phyloP scores from a whole-genome alignment of 1,140 invertebrate genomes.

The Hyphantria cunea region DNA sequence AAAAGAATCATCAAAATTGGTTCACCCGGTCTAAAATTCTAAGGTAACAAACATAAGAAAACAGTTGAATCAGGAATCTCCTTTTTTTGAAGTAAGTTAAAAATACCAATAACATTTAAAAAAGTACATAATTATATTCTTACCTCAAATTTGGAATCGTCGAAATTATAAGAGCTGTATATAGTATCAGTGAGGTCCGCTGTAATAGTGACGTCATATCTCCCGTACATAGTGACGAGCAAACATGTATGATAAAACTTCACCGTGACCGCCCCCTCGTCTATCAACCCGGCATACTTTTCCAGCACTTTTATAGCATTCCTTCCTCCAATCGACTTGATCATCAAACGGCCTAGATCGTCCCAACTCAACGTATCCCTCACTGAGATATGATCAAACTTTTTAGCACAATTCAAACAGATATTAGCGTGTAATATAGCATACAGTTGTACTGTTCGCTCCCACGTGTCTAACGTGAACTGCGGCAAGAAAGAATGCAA shows the following conservation, averaged over 20 bases:
- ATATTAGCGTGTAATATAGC: conserved; percentile 71
- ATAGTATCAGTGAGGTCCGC: conserved; percentile 67
- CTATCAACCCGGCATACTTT: conserved; percentile 66
- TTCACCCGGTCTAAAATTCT: too few relatives aligned
- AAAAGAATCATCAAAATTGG: too few relatives aligned
- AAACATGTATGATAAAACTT: conserved; percentile 77
- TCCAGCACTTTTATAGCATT: conserved; percentile 72
- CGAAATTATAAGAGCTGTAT: conserved; percentile 70
- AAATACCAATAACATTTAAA: too few relatives aligned
- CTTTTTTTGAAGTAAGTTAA: too few relatives aligned
- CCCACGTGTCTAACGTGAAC: conserved; percentile 76
- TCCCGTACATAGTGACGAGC: conserved; percentile 69
- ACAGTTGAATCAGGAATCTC: too few relatives aligned
- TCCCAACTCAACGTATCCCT: conserved; percentile 77
- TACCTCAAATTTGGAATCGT: conserved; percentile 69
- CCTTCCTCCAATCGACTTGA: conserved; percentile 75
- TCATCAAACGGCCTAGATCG: conserved; percentile 69
- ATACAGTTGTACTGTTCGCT: conserved; percentile 69
- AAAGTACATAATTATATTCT: conserved; percentile 22
- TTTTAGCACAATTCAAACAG: conserved; percentile 78
- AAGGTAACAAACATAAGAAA: too few relatives aligned
- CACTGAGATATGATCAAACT: conserved; percentile 68
- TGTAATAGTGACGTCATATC: conserved; percentile 62
- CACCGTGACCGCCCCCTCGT: conserved; percentile 61
- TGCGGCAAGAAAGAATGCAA: conserved; percentile 75